Evolutionary conservation across 1,140 invertebrate genomes (phyloP), one percentile per base, ranked within the genome.

Genomic region (Nomia melanderi): DNA sequence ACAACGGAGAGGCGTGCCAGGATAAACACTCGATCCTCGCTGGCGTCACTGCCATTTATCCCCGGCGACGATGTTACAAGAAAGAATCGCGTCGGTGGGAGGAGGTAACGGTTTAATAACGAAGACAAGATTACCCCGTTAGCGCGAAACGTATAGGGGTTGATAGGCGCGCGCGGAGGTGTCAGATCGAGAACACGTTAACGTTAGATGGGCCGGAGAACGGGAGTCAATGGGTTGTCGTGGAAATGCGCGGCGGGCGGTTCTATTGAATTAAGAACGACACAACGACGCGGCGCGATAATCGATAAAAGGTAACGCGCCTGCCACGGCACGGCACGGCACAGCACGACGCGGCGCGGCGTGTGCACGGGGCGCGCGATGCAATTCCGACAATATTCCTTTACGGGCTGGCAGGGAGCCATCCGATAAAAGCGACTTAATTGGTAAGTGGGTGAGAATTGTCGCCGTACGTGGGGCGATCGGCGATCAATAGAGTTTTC

Each of bases 371-470:
- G 33, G 5, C 29, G 62, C 14, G 14, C 23, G 36, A 57, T 31
- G 63, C 39, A 67, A 67, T 75, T 57, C 41, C 25, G 62, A 59
- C 53, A 31, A 31, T 69, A 64, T 56, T 69, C 73, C 54, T 75
- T 69, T 36, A 20, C 67, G 36, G 11, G 23, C 41, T 66, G 65
- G 54, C 59, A 70, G 60, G 65, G 53, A 54, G 65, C 31, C 17
- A 60, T 56, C 47, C 67, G 41, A 81, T 77, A 82, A 79, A 82
- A 74, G 60, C 27, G 36, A 66, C 63, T 78, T 78, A 73, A 83
- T 83, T 77, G 81, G 50, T 73, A 73, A 83, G 81, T 82, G 79
- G 73, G 81, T 64, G 81, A 82, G 56, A 82, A 82, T 82, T 77
- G 81, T 81, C 71, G 56, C n/a, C 59, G 66, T 31, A 76, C 63